Conservation (phyloP, 2,888 invertebrate genomes). For the Drosophila colorata region DNA sequence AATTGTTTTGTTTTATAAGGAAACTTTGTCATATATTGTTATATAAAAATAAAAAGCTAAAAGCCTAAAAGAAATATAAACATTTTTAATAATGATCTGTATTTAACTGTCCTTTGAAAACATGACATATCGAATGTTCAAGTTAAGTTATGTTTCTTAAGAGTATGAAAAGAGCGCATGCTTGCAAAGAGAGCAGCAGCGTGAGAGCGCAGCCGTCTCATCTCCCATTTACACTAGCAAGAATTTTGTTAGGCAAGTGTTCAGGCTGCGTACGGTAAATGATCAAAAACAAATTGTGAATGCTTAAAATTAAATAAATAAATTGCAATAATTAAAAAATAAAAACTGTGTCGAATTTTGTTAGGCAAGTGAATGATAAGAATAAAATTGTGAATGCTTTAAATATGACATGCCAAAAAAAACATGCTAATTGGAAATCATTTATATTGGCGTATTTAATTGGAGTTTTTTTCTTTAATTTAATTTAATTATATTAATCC, state of each 20-base stretch:
- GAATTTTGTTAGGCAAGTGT: constrained; percentile 3
- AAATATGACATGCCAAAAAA: neutral
- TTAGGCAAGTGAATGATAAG: neutral
- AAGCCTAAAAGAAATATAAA: too few relatives aligned
- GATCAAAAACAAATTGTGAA: neutral
- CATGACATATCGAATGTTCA: neutral
- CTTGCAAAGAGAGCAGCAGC: constrained; percentile 40
- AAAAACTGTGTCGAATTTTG: neutral
- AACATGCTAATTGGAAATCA: neutral
- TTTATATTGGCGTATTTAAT: neutral
- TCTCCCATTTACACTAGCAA: constrained; percentile 34
- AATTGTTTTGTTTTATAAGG: too few relatives aligned
- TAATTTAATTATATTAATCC: neutral
- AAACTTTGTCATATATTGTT: too few relatives aligned
- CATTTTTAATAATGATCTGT: too few relatives aligned
- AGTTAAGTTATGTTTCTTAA: neutral
- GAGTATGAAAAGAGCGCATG: constrained; percentile 52
- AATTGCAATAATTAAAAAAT: neutral
- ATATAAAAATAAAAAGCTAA: too few relatives aligned
- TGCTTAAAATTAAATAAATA: neutral
- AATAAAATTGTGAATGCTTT: neutral
- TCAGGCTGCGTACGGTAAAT: constrained; percentile 18
- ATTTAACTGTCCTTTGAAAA: neutral
- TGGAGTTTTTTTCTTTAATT: neutral
- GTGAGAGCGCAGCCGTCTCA: constrained; percentile 32